Evolutionary conservation across 1,140 invertebrate genomes (phyloP).

Genomic region (Drusus annulatus): DNA sequence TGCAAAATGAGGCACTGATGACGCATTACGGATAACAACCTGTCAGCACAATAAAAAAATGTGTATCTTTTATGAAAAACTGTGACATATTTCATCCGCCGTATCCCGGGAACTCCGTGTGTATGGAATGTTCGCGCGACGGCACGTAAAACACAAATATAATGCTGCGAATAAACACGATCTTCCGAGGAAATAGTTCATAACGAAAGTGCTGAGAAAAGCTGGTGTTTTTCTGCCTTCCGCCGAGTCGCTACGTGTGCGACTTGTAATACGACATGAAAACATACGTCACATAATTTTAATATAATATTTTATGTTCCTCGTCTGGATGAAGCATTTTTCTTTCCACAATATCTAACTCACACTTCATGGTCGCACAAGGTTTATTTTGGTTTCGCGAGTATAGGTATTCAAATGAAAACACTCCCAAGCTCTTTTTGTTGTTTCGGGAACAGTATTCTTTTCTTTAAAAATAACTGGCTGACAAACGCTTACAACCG

Average conservation of each 20-base stretch:
- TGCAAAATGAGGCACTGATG: slow-evolving; percentile 3
- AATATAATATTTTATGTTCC: slow-evolving; percentile 21
- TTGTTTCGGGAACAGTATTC: no score
- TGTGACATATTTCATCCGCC: slow-evolving; percentile 27
- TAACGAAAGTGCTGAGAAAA: slow-evolving; percentile 6
- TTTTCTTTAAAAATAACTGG: no score
- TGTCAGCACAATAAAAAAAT: slow-evolving; percentile 30
- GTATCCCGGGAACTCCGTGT: background rate
- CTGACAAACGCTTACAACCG: no score
- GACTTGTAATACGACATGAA: slow-evolving; percentile 10
- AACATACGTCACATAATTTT: slow-evolving; percentile 31
- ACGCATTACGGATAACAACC: slow-evolving; percentile 28
- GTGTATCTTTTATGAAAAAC: slow-evolving; percentile 31
- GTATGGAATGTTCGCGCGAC: slow-evolving; percentile 9
- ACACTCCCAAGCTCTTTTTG: no score
- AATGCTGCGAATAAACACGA: slow-evolving; percentile 28
- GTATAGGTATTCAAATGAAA: no score
- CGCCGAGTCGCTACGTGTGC: background rate
- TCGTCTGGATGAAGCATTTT: background rate
- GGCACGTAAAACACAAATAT: slow-evolving; percentile 35
- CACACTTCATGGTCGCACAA: background rate
- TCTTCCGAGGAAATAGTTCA: slow-evolving; percentile 17
- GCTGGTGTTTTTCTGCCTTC: background rate
- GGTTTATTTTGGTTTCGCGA: no score
- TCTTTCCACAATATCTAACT: background rate